Conservation (phyloP, 2,113 vertebrate species). For the Bucco capensis region DNA sequence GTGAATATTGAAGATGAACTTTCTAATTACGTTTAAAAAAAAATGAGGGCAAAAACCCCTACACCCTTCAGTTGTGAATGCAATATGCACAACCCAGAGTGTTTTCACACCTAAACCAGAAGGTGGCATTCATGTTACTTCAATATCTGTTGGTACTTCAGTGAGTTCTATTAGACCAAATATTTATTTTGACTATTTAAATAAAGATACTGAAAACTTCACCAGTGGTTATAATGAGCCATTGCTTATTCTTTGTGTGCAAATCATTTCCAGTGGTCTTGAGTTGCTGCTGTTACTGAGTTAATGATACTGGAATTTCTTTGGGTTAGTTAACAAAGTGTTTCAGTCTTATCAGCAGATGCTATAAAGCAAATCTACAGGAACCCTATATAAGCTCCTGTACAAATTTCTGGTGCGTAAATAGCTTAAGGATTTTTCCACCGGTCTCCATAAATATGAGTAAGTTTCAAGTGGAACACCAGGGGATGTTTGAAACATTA, state of each 20-base stretch:
- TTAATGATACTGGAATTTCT: background rate
- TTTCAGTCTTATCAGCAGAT: background rate
- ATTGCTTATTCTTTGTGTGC: background rate
- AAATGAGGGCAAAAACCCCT: background rate
- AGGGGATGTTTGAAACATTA: background rate
- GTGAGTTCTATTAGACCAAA: background rate
- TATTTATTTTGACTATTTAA: constrained; percentile 59
- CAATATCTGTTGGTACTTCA: background rate
- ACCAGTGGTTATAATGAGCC: background rate
- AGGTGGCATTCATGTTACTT: constrained; percentile 37
- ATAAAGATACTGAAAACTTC: constrained; percentile 31
- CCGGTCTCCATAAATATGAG: background rate
- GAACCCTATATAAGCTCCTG: background rate
- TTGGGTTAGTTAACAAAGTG: background rate
- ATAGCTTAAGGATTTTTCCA: background rate
- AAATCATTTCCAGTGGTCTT: background rate
- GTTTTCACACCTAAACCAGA: background rate
- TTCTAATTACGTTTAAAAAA: background rate
- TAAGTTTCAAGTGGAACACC: background rate
- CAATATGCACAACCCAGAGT: fast-evolving
- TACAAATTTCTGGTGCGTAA: background rate
- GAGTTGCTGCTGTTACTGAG: background rate
- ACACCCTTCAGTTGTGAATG: background rate
- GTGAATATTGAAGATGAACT: background rate
- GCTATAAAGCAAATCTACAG: background rate